Base-by-base conservation (phyloP, 2,797 vertebrate genomes). In the Peromyscus melanophrys region DNA sequence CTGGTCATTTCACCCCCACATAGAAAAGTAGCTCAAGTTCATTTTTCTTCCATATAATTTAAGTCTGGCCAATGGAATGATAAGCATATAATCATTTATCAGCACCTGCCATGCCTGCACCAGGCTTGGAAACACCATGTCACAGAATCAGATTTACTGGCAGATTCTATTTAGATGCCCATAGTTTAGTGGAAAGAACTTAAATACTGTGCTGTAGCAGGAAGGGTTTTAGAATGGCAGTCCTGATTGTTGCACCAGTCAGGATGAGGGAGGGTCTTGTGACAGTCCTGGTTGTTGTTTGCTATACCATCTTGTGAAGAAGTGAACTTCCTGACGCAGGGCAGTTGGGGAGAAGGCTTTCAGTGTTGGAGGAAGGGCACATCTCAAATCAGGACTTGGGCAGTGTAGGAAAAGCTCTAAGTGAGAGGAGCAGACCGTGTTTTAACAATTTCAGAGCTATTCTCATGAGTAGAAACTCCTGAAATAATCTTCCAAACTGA, bases 381-480 rank as follows among this genome's bases (percentile, higher is more conserved):
- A 52, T 88, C 46, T 90, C 9, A 9, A 17, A 23, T 65, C 73
- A 89, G 25, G 31, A 59, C 27, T 43, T 52, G 14, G 71, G n/a
- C 43, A 65, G 31, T 7, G 4, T 34, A 69, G 34, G 27, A 4
- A 43, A 84, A 95, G 29, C 83, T 21, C 14, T 65, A 69, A 63
- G 29, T 40, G 82, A 93, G 77, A 57, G 55, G 12, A 34, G 37
- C 25, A 77, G 59, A 40, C 76, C 43, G 21, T 31, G 65, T 69
- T 90, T 90, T 80, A 77, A 80, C 77, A 82, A 55, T 84, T 96
- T 78, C 34, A 80, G 93, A 94, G 19, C 84, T 86, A 87, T 83
- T 80, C 88, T 88, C 80, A 2, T 52, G 89, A 85, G 40, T 76
- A 40, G 77, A 88, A 93, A 6, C 40, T 94, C 89, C 94, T 43